phyloP scores from a whole-genome alignment of 2,113 vertebrate species.

The Nerophis lumbriciformis region DNA sequence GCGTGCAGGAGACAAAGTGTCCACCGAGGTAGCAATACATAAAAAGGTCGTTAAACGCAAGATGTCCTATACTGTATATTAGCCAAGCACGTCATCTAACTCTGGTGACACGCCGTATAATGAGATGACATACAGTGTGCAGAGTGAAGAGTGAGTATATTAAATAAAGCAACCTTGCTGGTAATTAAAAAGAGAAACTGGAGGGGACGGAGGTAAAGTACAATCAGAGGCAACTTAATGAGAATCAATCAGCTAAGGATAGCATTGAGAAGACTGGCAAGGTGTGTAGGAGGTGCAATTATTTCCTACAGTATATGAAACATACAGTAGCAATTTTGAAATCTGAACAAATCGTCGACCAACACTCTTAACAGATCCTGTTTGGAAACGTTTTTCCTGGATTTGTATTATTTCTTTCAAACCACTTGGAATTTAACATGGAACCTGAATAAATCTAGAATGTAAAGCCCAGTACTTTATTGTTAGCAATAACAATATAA shows the following conservation, averaged over 20 bases:
- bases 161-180: conserved; percentile 4
- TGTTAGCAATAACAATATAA: too few relatives aligned
- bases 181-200: conserved; percentile 8
- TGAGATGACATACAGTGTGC: conserved; percentile 6
- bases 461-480: too few relatives aligned
- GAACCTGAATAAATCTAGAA: too few relatives aligned
- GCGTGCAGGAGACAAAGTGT: not conserved
- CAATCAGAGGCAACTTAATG: conserved; percentile 8
- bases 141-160: conserved; percentile 2
- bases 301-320: too few relatives aligned
- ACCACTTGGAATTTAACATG: too few relatives aligned
- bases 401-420: too few relatives aligned
- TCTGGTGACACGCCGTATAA: not conserved
- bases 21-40: not conserved
- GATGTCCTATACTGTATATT: not conserved
- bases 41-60: conserved; percentile 3
- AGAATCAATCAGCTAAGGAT: conserved; percentile 5
- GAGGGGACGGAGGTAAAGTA: conserved; percentile 1
- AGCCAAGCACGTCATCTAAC: too few relatives aligned
- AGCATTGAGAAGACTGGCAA: not conserved
- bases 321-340: too few relatives aligned
- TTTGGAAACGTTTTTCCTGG: too few relatives aligned
- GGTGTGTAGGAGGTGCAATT: not conserved
- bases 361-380: too few relatives aligned
- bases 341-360: too few relatives aligned